These are phyloP conservation scores for Idaea biselata DNA, from an alignment of 2,888 invertebrate genomes.

Conservation along the genomic window DNA sequence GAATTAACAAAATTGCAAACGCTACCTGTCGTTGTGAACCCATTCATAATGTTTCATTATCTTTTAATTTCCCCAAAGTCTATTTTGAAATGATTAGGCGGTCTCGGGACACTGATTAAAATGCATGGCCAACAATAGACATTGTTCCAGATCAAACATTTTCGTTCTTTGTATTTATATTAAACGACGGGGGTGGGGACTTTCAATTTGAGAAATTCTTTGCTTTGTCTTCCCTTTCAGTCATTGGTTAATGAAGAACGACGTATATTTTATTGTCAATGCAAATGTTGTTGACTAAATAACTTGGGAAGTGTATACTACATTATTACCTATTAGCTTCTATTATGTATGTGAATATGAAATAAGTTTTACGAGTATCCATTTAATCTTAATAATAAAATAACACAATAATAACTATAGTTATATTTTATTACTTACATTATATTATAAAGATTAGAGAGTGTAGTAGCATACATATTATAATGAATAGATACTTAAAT, in stretches of 20 bases:
- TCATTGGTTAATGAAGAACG: constrained; percentile 40
- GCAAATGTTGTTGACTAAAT: constrained; percentile 19
- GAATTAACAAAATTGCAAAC: not conserved
- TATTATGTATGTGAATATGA: no score
- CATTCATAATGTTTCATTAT: constrained; percentile 14
- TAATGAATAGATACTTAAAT: no score
- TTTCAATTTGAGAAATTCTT: constrained; percentile 51
- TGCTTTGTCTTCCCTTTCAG: constrained; percentile 48
- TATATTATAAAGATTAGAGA: no score
- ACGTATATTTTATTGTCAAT: constrained; percentile 23
- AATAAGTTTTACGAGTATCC: no score
- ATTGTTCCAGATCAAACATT: constrained; percentile 62
- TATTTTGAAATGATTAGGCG: constrained; percentile 33
- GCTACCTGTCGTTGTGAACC: not conserved
- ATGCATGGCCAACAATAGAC: constrained; percentile 60
- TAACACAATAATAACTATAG: no score
- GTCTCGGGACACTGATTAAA: constrained; percentile 57
- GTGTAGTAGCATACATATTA: no score
- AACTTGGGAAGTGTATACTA: not conserved
- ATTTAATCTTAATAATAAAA: no score
- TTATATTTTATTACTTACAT: no score
- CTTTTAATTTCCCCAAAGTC: constrained; percentile 32
- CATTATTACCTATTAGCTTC: no score
- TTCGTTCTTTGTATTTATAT: constrained; percentile 60
- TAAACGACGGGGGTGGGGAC: constrained; percentile 49